Percentiles rank a stretch among this genome's conserved stretches.
These are phyloP conservation scores for Stegodyphus mimosarum DNA, from an alignment of 1,140 invertebrate genomes.

Conservation along the genomic window DNA sequence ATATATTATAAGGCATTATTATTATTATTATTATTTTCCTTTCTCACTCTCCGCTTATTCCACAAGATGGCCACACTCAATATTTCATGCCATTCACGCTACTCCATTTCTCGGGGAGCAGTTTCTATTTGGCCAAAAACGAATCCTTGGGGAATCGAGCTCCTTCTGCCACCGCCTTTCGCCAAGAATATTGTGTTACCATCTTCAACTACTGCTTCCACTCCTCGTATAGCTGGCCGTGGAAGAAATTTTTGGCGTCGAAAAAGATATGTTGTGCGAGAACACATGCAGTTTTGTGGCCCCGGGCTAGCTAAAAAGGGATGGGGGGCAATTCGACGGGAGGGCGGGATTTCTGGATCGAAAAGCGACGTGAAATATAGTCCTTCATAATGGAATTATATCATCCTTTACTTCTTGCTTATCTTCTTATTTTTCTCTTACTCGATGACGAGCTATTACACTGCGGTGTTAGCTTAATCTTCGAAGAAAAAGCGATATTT, in stretches of 20 bases:
- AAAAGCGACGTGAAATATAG: conserved; percentile 26
- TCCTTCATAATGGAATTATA: conserved; percentile 44
- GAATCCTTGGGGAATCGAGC: conserved; percentile 23
- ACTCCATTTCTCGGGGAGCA: conserved; percentile 47
- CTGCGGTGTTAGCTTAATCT: no score
- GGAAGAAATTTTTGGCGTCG: conserved; percentile 19
- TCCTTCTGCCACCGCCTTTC: background rate
- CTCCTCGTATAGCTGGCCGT: background rate
- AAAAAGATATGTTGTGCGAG: conserved; percentile 28
- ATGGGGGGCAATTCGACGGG: background rate
- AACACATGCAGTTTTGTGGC: conserved; percentile 27
- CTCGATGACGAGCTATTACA: no score
- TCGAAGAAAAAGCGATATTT: no score
- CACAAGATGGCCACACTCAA: conserved; percentile 45
- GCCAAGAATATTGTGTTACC: conserved; percentile 59
- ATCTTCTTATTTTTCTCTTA: background rate
- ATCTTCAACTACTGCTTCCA: background rate
- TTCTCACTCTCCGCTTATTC: conserved; percentile 23
- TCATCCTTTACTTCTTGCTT: conserved; percentile 13
- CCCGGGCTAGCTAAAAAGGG: conserved; percentile 23
- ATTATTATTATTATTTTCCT: conserved; percentile 42
- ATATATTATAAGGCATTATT: conserved; percentile 55
- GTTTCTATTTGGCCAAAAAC: conserved; percentile 49
- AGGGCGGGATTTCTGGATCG: background rate
- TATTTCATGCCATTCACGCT: conserved; percentile 59